Percentiles rank a stretch among this genome's conserved stretches.
Evolutionary conservation across 64 coral and sea anemone genomes (phyloP).

Genomic region (Dendronephthya gigantea): DNA sequence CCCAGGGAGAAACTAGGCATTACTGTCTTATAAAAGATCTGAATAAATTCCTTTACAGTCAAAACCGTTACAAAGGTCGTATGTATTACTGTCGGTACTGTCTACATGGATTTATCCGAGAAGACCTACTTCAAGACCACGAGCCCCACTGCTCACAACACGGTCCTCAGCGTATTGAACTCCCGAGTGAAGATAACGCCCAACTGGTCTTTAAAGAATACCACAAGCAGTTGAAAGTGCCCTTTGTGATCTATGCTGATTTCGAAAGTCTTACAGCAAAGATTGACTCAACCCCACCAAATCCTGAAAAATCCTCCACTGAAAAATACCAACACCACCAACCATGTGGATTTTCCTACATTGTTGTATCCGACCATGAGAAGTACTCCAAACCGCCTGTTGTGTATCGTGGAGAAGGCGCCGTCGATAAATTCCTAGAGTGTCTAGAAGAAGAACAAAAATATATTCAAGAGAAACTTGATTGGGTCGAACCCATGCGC

Average conservation of each 20-base stretch:
- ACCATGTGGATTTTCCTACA: conserved; percentile 31
- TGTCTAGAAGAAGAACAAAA: conserved; percentile 25
- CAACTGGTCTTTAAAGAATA: conserved; percentile 17
- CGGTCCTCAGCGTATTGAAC: not conserved
- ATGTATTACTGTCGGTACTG: conserved; percentile 21
- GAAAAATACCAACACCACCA: conserved; percentile 41
- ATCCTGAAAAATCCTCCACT: not conserved
- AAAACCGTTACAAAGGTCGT: not conserved
- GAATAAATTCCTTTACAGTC: not conserved
- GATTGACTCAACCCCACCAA: not conserved
- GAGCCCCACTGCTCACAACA: not conserved
- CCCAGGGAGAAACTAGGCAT: not conserved
- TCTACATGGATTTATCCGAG: not conserved
- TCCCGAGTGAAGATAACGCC: not conserved
- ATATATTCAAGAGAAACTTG: conserved; percentile 4
- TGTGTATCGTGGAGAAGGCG: conserved; percentile 38
- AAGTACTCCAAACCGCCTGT: not conserved
- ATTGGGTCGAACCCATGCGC: conserved; percentile 29
- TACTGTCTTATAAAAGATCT: conserved; percentile 35
- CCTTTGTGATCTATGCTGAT: conserved; percentile 34
- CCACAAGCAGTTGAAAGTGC: conserved; percentile 1
- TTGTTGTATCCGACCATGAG: not conserved
- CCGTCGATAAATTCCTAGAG: conserved; percentile 38
- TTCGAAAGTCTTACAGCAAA: conserved; percentile 4
- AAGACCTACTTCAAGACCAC: not conserved